Conservation (phyloP, 2,113 vertebrate species). For the Pygoscelis adeliae region DNA sequence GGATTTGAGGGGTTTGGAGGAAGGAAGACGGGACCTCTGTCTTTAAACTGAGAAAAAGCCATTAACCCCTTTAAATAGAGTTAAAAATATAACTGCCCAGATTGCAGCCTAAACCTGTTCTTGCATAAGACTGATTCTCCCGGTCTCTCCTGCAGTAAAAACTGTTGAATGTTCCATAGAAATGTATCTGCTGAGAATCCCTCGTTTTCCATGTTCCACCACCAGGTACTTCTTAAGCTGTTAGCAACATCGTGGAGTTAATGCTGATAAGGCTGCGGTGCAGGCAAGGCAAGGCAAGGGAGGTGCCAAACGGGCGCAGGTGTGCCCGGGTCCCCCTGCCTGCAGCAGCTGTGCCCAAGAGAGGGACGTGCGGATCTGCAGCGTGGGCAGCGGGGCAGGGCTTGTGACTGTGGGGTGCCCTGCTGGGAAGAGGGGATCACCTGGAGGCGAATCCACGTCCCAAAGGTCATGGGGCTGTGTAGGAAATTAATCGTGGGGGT, state of each 20-base stretch:
- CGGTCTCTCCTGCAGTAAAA: neutral
- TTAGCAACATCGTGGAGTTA: neutral
- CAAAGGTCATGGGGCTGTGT: neutral
- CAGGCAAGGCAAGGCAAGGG: neutral
- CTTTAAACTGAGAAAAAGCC: neutral
- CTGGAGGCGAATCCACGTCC: neutral
- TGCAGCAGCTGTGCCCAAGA: fast-evolving
- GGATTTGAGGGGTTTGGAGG: neutral
- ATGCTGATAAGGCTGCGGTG: neutral
- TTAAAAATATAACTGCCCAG: neutral
- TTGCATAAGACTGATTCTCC: neutral
- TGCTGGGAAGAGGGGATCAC: neutral
- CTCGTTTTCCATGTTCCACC: neutral
- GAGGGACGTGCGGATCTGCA: fast-evolving
- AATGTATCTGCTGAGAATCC: neutral
- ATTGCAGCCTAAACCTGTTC: neutral
- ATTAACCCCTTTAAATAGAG: neutral
- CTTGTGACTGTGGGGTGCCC: neutral
- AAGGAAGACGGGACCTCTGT: neutral
- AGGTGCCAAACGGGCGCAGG: neutral
- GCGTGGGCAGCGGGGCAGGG: fast-evolving
- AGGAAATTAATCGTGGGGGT: neutral
- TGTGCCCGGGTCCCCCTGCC: fast-evolving
- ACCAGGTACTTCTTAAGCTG: neutral
- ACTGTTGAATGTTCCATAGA: neutral